Base-by-base conservation (phyloP, 2,797 vertebrate species). In the Lepidocolaptes lacrymiger region DNA sequence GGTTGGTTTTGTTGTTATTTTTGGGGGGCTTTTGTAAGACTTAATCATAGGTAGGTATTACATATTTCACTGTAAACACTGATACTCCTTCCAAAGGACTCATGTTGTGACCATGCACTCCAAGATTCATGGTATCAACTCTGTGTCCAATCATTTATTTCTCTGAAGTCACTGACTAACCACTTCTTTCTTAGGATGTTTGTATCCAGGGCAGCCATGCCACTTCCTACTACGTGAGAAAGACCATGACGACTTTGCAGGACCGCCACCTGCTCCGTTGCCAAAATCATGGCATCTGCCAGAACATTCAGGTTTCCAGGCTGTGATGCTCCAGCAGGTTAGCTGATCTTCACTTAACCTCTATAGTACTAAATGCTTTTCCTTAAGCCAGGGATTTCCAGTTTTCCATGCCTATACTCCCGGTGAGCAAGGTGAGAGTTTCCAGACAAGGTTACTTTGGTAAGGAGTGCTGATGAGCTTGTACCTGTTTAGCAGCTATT, bases 271-370 rank as follows among this genome's bases (percentile, higher is more conserved):
- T 75, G 69, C 46, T 16, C 51, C 1, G 0, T 32, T 85, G 78
- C 54, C 91, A 96, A 93, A 89, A 97, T 92, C 93, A 91, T 0
- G 0, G 58, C 39, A 51, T 81, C 87, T 92, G 87, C 62, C 82
- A 94, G 87, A 78, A 94, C 49, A 27, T 34, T 77, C 91, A 84
- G 46, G 68, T 91, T 83, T 88, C 58, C 76, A 51, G 66, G 63
- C 79, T 41, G 69, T 80, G 89, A 96, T 85, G 76, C 82, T 93
- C 79, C 87, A 89, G 66, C 79, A 96, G 93, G 95, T 96, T 59
- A 93, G 96, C 41, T 69, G 24, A 88, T 68, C 43, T 91, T 91
- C 36, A 74, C 6, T 84, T 83, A 64, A 75, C 14, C 89, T 85
- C 49, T 83, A 3, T 26, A 68, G 26, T 39, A 68, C 14, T 18